phyloP scores from a whole-genome alignment of 2,797 vertebrate genomes.

The Tarsius wallacei region DNA sequence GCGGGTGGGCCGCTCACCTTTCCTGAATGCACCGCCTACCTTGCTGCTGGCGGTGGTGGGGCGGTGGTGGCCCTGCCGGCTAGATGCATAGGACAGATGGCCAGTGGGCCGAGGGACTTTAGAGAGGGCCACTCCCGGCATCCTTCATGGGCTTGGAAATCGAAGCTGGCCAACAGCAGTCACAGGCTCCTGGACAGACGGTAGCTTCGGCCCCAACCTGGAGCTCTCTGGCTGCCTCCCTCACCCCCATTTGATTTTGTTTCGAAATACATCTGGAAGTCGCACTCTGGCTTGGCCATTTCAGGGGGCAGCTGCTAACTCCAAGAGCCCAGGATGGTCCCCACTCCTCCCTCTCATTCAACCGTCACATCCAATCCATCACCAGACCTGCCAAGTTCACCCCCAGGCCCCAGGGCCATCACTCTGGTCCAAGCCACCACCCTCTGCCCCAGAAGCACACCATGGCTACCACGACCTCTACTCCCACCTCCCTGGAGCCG shows the following conservation, averaged over 20 bases:
- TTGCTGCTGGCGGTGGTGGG: slow-evolving; percentile 64
- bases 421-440: background rate
- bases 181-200: background rate
- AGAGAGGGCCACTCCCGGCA: background rate
- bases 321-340: background rate
- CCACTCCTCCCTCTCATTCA: background rate
- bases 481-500: background rate
- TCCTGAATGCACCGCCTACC: slow-evolving; percentile 50
- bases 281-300: accelerated
- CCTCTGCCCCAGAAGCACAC: background rate
- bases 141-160: background rate
- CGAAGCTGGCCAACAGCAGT: slow-evolving; percentile 41
- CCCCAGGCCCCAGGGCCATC: accelerated
- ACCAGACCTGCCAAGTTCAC: background rate
- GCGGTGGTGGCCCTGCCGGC: slow-evolving; percentile 24
- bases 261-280: background rate
- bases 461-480: accelerated
- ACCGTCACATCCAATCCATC: background rate
- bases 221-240: accelerated
- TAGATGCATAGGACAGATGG: slow-evolving; percentile 77
- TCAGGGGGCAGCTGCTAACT: background rate
- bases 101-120: background rate
- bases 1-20: slow-evolving; percentile 78
- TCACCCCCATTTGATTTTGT: background rate
- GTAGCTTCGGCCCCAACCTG: slow-evolving; percentile 65